These are phyloP conservation scores for Chaetodon trifasciatus DNA, from an alignment of 2,797 vertebrate species.

Conservation along the genomic window DNA sequence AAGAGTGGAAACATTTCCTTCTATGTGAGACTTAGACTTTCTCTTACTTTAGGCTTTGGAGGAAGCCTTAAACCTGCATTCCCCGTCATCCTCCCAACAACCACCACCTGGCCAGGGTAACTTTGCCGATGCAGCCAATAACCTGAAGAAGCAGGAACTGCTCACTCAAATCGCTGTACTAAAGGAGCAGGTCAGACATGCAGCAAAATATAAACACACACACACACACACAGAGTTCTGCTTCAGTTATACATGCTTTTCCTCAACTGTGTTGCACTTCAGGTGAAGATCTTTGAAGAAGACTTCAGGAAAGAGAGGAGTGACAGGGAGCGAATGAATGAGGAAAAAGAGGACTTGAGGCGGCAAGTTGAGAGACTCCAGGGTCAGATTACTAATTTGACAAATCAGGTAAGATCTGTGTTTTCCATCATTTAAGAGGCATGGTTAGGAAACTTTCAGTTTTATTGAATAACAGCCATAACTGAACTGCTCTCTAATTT, in stretches of 20 bases:
- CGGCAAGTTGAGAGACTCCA: conserved; percentile 94
- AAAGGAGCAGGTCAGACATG: conserved; percentile 92
- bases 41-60: conserved; percentile 89
- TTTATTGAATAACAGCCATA: neutral
- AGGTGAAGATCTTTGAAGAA: conserved; percentile 99
- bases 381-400: conserved; percentile 92
- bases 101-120: conserved; percentile 80
- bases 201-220: neutral
- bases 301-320: conserved; percentile 97
- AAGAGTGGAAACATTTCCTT: neutral
- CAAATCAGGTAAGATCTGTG: conserved; percentile 87
- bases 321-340: conserved; percentile 97
- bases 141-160: conserved; percentile 91
- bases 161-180: conserved; percentile 95
- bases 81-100: conserved; percentile 86
- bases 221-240: too few species aligned
- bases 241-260: neutral
- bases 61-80: conserved; percentile 92
- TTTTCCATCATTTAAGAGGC: neutral
- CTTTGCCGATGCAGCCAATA: conserved; percentile 84
- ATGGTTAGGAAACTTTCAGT: neutral
- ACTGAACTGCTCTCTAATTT: neutral
- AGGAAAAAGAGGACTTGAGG: conserved; percentile 97
- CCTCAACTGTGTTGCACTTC: neutral
- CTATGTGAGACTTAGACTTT: conserved; percentile 1